These are phyloP conservation scores for Pagrus major DNA, from an alignment of 2,113 vertebrate species.

Conservation along the genomic window DNA sequence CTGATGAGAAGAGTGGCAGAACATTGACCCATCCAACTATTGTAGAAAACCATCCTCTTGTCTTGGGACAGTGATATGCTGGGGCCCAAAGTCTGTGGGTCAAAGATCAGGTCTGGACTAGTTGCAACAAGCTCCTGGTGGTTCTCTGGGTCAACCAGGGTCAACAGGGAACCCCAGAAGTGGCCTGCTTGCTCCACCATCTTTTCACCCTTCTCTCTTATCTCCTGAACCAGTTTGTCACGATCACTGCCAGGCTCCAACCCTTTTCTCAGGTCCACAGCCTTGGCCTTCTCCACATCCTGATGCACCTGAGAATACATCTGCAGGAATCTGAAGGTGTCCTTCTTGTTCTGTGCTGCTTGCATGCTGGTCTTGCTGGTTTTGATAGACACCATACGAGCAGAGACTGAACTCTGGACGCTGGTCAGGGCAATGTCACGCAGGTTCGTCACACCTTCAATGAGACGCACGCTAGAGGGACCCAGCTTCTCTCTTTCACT, in stretches of 20 bases:
- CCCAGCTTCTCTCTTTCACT: conserved; percentile 53
- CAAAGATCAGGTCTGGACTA: conserved; percentile 48
- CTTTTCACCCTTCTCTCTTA: conserved; percentile 36
- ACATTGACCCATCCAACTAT: not conserved
- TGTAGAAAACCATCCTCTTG: conserved; percentile 53
- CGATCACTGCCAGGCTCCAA: conserved; percentile 52
- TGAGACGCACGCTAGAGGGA: conserved; percentile 46
- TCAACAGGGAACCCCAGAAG: conserved; percentile 56
- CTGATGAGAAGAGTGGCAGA: conserved; percentile 26
- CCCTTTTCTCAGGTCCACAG: conserved; percentile 59
- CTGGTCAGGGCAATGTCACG: conserved; percentile 56
- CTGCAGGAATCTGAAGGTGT: conserved; percentile 75
- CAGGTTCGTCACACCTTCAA: conserved; percentile 57
- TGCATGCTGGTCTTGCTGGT: conserved; percentile 59
- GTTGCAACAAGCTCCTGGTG: not conserved
- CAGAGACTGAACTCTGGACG: conserved; percentile 69
- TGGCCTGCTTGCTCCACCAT: conserved; percentile 34
- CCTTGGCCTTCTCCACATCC: conserved; percentile 69
- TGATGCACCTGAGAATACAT: conserved; percentile 67
- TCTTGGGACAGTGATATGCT: conserved; percentile 62
- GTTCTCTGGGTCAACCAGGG: conserved; percentile 66
- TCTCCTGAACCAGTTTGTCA: conserved; percentile 56
- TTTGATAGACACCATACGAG: conserved; percentile 60
- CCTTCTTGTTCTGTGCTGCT: conserved; percentile 61
- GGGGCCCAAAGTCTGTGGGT: not conserved